Percentiles rank a stretch among this genome's conserved stretches.
phyloP scores from a whole-genome alignment of 2,113 vertebrate species.

The Mormyrus lacerda region DNA sequence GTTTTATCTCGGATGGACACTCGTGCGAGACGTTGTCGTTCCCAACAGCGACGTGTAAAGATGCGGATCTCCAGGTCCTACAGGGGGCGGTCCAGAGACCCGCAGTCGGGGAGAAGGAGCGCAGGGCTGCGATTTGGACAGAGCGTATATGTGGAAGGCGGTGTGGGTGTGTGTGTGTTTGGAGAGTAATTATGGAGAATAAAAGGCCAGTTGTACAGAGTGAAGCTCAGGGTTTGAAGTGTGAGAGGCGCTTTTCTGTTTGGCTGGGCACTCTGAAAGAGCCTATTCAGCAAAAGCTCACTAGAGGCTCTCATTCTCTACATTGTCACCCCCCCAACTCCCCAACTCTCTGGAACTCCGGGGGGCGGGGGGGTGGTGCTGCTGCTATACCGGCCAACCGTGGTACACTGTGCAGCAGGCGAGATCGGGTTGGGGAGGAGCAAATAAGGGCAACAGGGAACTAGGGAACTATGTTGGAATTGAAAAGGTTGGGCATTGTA shows the following conservation, averaged over 20 bases:
- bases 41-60: not conserved
- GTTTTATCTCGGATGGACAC: not conserved
- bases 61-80: not conserved
- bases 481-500: not conserved
- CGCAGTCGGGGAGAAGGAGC: not conserved
- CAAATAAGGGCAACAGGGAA: not conserved
- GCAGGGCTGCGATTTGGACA: not conserved
- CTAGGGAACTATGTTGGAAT: not conserved
- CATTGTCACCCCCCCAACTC: slow-evolving; percentile 46
- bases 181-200: slow-evolving; percentile 61
- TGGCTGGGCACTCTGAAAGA: slow-evolving; percentile 66
- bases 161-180: slow-evolving; percentile 38
- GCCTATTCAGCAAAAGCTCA: slow-evolving; percentile 56
- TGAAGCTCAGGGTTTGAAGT: slow-evolving; percentile 64
- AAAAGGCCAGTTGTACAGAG: slow-evolving; percentile 61
- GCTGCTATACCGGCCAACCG: not conserved
- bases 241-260: slow-evolving; percentile 69
- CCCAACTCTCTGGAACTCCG: not conserved
- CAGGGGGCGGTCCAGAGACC: not conserved
- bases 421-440: not conserved
- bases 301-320: slow-evolving; percentile 45
- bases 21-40: not conserved
- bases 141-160: not conserved
- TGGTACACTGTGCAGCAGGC: not conserved
- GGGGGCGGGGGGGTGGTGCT: not conserved